phyloP scores from a whole-genome alignment of 2,797 vertebrate genomes.

The Aplochiton taeniatus region DNA sequence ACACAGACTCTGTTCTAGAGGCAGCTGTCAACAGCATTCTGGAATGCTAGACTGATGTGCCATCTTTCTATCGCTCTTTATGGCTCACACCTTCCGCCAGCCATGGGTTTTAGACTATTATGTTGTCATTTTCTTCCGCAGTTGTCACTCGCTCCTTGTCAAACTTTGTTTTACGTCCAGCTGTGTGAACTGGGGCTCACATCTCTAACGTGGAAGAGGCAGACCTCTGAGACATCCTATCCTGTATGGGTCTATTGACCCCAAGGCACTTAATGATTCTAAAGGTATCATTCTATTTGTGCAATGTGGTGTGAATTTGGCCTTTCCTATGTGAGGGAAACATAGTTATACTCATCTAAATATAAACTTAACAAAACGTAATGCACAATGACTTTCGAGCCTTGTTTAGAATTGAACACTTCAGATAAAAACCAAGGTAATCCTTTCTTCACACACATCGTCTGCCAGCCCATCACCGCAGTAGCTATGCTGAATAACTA shows the following conservation, averaged over 20 bases:
- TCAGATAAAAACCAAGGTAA: constrained; percentile 19
- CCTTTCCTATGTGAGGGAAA: too few species aligned
- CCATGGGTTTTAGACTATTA: constrained; percentile 11
- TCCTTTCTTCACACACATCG: constrained; percentile 60
- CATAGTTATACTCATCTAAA: too few species aligned
- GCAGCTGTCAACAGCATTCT: constrained; percentile 99
- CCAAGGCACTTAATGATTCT: too few species aligned
- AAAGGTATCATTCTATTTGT: too few species aligned
- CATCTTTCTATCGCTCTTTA: constrained; percentile 36
- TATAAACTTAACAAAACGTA: too few species aligned
- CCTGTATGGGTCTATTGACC: constrained; percentile 1
- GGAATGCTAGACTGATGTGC: constrained; percentile 85
- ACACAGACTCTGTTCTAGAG: constrained; percentile 97
- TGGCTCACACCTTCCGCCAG: constrained; percentile 16
- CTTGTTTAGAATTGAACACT: too few species aligned
- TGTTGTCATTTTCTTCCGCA: constrained; percentile 2
- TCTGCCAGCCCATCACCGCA: constrained; percentile 49
- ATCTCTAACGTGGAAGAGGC: constrained; percentile 33
- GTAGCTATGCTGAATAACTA: constrained; percentile 48
- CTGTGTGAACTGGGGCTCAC: constrained; percentile 57
- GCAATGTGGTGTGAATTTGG: too few species aligned
- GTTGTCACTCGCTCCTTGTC: constrained; percentile 28
- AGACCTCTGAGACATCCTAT: constrained; percentile 37
- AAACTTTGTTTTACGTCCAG: constrained; percentile 31
- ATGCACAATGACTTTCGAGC: too few species aligned